Evolutionary conservation across 2,888 invertebrate genomes (phyloP), one percentile per base, ranked within the genome.

Genomic region (Latheticus oryzae): DNA sequence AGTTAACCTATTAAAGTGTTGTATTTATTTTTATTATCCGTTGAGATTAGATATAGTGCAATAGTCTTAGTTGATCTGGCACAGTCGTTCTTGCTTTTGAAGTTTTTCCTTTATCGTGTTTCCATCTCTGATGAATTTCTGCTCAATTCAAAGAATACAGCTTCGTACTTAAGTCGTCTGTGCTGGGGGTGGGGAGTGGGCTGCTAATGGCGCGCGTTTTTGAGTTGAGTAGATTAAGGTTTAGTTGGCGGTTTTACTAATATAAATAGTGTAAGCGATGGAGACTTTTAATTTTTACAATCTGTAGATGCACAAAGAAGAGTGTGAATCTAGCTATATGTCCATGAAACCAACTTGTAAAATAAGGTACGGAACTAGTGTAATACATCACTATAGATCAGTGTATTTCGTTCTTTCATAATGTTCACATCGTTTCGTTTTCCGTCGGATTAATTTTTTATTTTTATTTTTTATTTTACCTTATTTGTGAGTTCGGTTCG

Each of bases 231-330:
- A 40, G 58, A 54, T 38, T 12, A 32, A 21, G 42, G 37, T 45
- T 43, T 54, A 54, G 30, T 38, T 43, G 43, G 42, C 33, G 45
- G 37, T 54, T 35, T 42, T 42, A 52, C 52, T 52, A 43, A 42
- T 38, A 38, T 56, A 63, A 64, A 62, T 69, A 70, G 69, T 66
- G 66, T 73, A 68, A 73, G 73, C 73, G 69, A 68, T 70, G 72
- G 72, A 73, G 73, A 73, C 74, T 62, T 68, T 64, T 67, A 63
- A 65, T 68, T 69, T 68, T 68, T 70, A 66, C 66, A 71, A 66
- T 69, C 67, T 68, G 65, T 68, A 70, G 70, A 62, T 70, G 69
- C 71, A 70, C 67, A 69, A 69, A 65, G 60, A 60, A 61, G 66
- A 61, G 65, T 68, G 65, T 66, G 65, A 66, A 63, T 69, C 64